Evolutionary conservation across 2,113 vertebrate species (phyloP).

Genomic region (Dromiciops gliroides): DNA sequence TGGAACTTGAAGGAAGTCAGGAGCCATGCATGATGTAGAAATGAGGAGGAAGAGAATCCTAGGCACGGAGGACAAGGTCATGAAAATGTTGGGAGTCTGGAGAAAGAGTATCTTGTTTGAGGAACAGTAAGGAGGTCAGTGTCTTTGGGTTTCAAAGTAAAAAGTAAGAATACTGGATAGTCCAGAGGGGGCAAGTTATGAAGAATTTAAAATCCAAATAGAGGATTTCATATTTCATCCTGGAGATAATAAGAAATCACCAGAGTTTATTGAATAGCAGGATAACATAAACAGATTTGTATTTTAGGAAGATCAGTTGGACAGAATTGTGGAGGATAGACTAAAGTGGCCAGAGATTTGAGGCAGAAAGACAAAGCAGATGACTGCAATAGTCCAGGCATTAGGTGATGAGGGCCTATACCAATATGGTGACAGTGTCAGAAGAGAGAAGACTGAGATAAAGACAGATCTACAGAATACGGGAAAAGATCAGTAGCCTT

Average conservation of each 20-base stretch:
- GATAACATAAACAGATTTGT: background rate
- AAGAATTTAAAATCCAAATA: background rate
- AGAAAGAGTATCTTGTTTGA: background rate
- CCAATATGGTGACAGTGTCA: background rate
- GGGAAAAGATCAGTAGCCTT: background rate
- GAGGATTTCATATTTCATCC: background rate
- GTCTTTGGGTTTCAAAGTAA: background rate
- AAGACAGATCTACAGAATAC: background rate
- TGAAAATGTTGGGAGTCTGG: fast-evolving
- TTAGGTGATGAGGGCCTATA: too few species aligned
- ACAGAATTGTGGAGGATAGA: background rate
- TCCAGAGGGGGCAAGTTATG: background rate
- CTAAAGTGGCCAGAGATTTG: background rate
- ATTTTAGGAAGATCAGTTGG: background rate
- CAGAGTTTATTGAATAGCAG: background rate
- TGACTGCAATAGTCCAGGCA: background rate
- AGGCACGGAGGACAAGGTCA: background rate
- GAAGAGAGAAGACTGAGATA: background rate
- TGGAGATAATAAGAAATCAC: background rate
- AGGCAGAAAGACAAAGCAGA: background rate
- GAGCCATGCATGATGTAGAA: background rate
- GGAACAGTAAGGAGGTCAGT: background rate
- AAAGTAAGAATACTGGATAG: background rate
- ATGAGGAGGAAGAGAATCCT: background rate
- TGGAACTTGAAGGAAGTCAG: background rate